Percentiles rank a stretch among this genome's conserved stretches.
These are phyloP conservation scores for Bothrops jararaca DNA, from an alignment of 2,113 vertebrate species.

Conservation along the genomic window DNA sequence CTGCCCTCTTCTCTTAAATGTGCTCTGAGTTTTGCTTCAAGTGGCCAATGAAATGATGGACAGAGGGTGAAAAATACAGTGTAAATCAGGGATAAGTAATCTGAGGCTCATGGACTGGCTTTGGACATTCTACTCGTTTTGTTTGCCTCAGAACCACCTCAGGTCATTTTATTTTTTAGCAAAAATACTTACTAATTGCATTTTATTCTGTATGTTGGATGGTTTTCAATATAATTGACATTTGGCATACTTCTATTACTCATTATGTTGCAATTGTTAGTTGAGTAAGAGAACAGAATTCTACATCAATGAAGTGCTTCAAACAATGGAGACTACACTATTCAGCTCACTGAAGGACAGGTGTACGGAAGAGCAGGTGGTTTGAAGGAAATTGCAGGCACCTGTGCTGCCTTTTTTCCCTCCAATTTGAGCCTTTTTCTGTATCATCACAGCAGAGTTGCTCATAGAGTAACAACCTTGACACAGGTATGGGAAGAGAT, in stretches of 20 bases:
- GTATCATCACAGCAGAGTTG: not conserved
- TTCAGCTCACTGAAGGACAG: not conserved
- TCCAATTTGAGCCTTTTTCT: not conserved
- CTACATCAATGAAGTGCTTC: not conserved
- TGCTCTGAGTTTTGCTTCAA: not conserved
- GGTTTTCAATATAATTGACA: not conserved
- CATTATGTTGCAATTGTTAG: not conserved
- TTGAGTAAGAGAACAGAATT: not conserved
- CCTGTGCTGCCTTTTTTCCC: not conserved
- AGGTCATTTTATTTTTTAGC: not conserved
- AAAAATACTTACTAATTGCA: not conserved
- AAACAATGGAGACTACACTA: not conserved
- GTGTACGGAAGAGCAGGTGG: not conserved
- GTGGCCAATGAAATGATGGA: not conserved
- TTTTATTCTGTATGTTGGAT: not conserved
- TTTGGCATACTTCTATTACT: not conserved
- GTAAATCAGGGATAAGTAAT: not conserved
- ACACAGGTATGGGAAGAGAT: not conserved
- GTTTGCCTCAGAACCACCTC: not conserved
- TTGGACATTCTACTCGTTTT: not conserved
- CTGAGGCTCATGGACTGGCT: not conserved
- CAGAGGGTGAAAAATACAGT: not conserved
- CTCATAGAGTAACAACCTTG: not conserved
- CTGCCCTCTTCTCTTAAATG: not conserved
- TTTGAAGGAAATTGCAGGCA: not conserved